Evolutionary conservation across 2,113 vertebrate genomes (phyloP), one percentile per base, ranked within the genome.

Genomic region (Rhynchomys soricoides): DNA sequence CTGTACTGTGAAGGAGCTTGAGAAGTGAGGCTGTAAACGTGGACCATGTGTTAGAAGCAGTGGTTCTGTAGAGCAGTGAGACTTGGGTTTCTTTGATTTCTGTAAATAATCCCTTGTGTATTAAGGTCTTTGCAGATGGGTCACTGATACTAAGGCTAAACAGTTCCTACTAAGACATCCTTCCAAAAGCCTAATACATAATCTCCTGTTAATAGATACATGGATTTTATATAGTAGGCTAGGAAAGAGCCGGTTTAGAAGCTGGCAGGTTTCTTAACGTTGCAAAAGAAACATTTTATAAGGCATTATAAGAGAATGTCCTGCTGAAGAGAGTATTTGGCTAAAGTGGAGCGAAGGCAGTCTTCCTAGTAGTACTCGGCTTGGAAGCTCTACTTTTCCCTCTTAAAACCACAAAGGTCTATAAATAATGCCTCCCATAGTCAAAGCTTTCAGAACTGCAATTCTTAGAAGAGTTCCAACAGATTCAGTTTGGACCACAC

Each of bases 351-450:
- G 40, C 77, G 21, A 89, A 86, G 93, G 64, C 79, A 90, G 15
- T 86, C 74, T 96, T 96, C 73, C 89, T 93, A 93, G 64, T 77
- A 95, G 88, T 96, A 88, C 75, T 93, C 37, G 77, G 71, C 78
- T 95, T 97, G 48, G 95, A 97, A 96, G 71, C 11, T 62, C 95
- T 94, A 86, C 88, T 92, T 85, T 93, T 96, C 96, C 71, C 90
- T 95, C 45, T 82, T 93, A 68, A 97, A 97, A 95, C 94, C 96
- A 95, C 95, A 95, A 90, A 90, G 45, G 21, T 62, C 88, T 95
- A 82, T 96, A 96, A 97, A 96, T 96, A 96, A 96, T 94, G 86
- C 92, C 78, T 94, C 93, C 94, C 85, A 96, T 83, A 96, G 83
- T 92, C 75, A 93, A 89, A 95, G 70, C 83, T 96, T 96, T 97